Base-by-base conservation (phyloP, 1,140 invertebrate genomes). In the Monochamus saltuarius region DNA sequence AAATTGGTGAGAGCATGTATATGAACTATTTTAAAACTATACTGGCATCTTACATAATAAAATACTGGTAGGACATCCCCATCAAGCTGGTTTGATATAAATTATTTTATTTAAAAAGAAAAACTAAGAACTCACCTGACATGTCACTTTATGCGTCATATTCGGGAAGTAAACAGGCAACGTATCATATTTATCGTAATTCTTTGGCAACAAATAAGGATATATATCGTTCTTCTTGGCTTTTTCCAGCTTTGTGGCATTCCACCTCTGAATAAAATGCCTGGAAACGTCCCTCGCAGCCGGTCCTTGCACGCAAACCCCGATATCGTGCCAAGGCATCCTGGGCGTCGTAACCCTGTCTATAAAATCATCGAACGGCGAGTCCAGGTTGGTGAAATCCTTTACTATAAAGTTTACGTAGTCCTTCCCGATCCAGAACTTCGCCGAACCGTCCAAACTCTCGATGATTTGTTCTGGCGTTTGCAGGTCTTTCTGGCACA, bases 301-400 rank as follows among this genome's bases (percentile, higher is more conserved):
- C 6, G 87, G 83, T 1, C 93, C 94, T 71, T 90, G 86, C 0
- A 97, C 88, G 69, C 92, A 84, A 6, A 89, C 81, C n/a, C 90
- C 93, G 50, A 98, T 86, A 78, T 99, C 96, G 73, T 99, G 96
- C 97, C 97, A 99, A 2, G 97, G 97, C 95, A 98, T 98, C 67
- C 97, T 82, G 0, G 96, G 95, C 7, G 90, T 95, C 1, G 84
- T 87, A 36, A 84, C 85, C 38, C 73, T 60, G 58, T 77, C 71
- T 54, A 76, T 74, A 42, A 76, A 74, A 73, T 75, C 90, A 72
- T 87, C 84, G 82, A 89, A 97, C 0, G 96, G 97, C 58, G 87
- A 83, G 69, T 98, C 90, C 29, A 97, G 81, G 78, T 95, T 89
- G 58, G 87, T 87, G 77, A 98, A 97, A 79, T 99, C 97, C 78